Evolutionary conservation across 2,888 invertebrate species (phyloP).

Genomic region (Lamproptera curius): DNA sequence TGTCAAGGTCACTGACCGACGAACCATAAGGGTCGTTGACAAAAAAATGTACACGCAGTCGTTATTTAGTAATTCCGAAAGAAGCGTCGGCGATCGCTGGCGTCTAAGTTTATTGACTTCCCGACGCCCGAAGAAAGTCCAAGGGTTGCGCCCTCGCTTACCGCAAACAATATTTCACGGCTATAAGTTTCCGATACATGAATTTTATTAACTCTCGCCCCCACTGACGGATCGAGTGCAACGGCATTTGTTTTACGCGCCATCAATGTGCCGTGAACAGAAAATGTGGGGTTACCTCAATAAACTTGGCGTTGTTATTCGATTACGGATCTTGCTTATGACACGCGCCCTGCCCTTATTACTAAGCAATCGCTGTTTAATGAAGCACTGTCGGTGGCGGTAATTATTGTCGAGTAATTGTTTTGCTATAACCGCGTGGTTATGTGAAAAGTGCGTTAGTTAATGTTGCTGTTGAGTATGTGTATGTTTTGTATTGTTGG

Average conservation of each 20-base stretch:
- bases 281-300: slow-evolving; percentile 46
- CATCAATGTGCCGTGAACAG: slow-evolving; percentile 58
- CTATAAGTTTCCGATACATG: slow-evolving; percentile 77
- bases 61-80: too few relatives aligned
- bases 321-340: slow-evolving; percentile 43
- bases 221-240: slow-evolving; percentile 59
- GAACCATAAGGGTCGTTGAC: too few relatives aligned
- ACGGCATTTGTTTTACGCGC: slow-evolving; percentile 73
- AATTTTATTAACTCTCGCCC: slow-evolving; percentile 75
- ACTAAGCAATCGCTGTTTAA: slow-evolving; percentile 25
- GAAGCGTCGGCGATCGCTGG: too few relatives aligned
- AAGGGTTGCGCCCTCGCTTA: slow-evolving; percentile 56
- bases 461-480: too few relatives aligned
- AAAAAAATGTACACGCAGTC: too few relatives aligned
- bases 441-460: too few relatives aligned
- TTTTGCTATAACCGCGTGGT: neutral
- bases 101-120: slow-evolving; percentile 18
- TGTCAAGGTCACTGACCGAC: too few relatives aligned
- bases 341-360: slow-evolving; percentile 33
- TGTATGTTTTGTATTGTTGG: too few relatives aligned
- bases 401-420: neutral
- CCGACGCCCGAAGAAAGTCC: slow-evolving; percentile 39
- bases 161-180: slow-evolving; percentile 67
- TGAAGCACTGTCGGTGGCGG: neutral
- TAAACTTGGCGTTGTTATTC: slow-evolving; percentile 40